A percentile compares a stretch with the other conserved stretches of the same genome.
These are phyloP conservation scores for Pteromalus puparum DNA, from an alignment of 1,140 invertebrate species.

Conservation along the genomic window DNA sequence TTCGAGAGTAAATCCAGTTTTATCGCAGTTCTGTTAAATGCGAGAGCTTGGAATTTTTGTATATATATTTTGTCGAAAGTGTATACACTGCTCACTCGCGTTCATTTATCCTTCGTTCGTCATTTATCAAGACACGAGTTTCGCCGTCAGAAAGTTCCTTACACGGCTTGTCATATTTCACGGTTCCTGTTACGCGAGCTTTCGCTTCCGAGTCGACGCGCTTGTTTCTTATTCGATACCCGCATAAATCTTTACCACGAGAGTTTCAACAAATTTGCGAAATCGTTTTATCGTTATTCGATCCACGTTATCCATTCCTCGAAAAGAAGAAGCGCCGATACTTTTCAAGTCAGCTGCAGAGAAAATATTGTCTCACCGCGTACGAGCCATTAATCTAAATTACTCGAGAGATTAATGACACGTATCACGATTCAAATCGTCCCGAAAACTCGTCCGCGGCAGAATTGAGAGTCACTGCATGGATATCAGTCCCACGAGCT, in stretches of 20 bases:
- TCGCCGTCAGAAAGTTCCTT: constrained; percentile 23
- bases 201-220: background rate
- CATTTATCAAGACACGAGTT: constrained; percentile 24
- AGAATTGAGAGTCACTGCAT: constrained; percentile 9
- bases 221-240: constrained; percentile 1
- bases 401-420: background rate
- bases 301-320: too few species aligned
- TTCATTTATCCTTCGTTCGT: background rate
- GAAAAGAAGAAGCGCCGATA: too few species aligned
- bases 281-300: background rate
- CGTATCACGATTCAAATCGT: too few species aligned
- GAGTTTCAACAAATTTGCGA: constrained; percentile 7
- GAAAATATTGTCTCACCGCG: too few species aligned
- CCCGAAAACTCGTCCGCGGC: background rate
- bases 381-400: background rate
- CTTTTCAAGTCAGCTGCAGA: too few species aligned
- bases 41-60: background rate
- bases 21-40: background rate
- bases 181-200: background rate
- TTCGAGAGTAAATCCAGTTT: constrained; percentile 22
- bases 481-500: background rate
- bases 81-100: background rate
- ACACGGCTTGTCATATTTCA: constrained; percentile 5
- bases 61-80: background rate
- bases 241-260: background rate